Evolutionary conservation across 2,113 vertebrate genomes (phyloP).

Genomic region (Poecilia latipinna): DNA sequence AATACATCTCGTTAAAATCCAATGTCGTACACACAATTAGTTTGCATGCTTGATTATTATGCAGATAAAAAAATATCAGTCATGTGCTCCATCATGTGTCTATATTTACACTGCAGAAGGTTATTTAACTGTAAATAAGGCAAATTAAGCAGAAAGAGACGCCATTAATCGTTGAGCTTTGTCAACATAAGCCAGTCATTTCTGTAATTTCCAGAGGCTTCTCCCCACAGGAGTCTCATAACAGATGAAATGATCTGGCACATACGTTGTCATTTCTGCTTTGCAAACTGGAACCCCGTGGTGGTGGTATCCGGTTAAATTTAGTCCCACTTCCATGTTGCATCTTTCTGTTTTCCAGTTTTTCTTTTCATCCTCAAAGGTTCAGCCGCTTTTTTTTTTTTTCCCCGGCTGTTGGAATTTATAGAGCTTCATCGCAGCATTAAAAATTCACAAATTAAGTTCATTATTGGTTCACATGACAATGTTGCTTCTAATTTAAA

Average conservation of each 20-base stretch:
- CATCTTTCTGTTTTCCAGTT: slow-evolving; percentile 25
- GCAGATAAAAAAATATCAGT: slow-evolving; percentile 10
- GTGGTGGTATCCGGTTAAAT: slow-evolving; percentile 66
- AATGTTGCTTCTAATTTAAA: slow-evolving; percentile 15
- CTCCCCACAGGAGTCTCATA: slow-evolving; percentile 50
- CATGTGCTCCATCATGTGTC: slow-evolving; percentile 13
- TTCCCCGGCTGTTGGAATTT: slow-evolving; percentile 9
- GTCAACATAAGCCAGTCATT: slow-evolving; percentile 68
- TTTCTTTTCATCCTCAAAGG: slow-evolving; percentile 4
- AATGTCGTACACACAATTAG: slow-evolving; percentile 4
- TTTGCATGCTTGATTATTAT: slow-evolving; percentile 3
- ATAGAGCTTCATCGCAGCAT: slow-evolving; percentile 1
- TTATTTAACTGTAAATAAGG: slow-evolving; percentile 53
- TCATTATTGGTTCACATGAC: slow-evolving; percentile 26
- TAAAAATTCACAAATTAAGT: slow-evolving; percentile 13
- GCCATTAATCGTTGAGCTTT: slow-evolving; percentile 69
- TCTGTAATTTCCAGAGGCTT: slow-evolving; percentile 54
- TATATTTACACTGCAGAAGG: slow-evolving; percentile 31
- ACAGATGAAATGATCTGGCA: slow-evolving; percentile 68
- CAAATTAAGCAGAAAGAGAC: slow-evolving; percentile 60
- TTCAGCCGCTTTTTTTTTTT: not conserved
- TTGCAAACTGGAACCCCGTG: slow-evolving; percentile 46
- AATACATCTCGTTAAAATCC: slow-evolving; percentile 1
- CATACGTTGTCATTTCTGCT: slow-evolving; percentile 64
- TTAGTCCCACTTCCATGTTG: slow-evolving; percentile 52